Evolutionary conservation across 2,888 invertebrate species (phyloP), one percentile per base, ranked within the genome.

Genomic region (Andrena dorsata): DNA sequence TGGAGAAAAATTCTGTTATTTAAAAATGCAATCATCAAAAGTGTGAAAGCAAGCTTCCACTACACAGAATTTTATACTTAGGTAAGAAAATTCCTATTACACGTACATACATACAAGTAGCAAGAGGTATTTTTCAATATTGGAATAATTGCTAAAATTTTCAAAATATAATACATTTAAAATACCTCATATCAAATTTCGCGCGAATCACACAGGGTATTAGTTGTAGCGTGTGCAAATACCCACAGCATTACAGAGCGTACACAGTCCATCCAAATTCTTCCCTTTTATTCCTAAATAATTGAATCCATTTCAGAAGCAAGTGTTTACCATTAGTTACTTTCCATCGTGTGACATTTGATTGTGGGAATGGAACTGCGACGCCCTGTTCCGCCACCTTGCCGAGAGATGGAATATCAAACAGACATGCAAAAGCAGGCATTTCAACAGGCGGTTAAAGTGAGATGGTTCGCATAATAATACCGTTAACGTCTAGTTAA

Each of bases 401-500:
- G 74, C 81, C 66, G 61, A 65, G 30, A 70, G 73, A 82, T 13
- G 28, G 63, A 75, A 80, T 68, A 76, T 65, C 51, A 60, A 81
- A 65, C 65, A 53, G 16, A 49, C 81, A 82, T 85, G 83, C 88
- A 82, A 63, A 41, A 69, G 41, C 61, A 60, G 63, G 60, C 76
- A 61, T 77, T 51, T 13, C 51, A 71, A 64, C 32, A 86, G 74
- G 81, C 78, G 35, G 53, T 26, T 64, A 70, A 68, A 68, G 72
- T 65, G 65, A 65, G 78, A 81, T 69, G 28, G 63, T 63, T 71
- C 47, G 63, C 64, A 20, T 47, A 84, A 79, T 61, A 76, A 68
- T n/a, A 69, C 63, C 16, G 32, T 84, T 66, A 86, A 64, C 73
- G 68, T 58, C 56, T 65, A 84, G 66, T 63, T 16, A 72, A 72